Base-by-base conservation (phyloP, 2,113 vertebrate species). In the Vidua chalybeata region DNA sequence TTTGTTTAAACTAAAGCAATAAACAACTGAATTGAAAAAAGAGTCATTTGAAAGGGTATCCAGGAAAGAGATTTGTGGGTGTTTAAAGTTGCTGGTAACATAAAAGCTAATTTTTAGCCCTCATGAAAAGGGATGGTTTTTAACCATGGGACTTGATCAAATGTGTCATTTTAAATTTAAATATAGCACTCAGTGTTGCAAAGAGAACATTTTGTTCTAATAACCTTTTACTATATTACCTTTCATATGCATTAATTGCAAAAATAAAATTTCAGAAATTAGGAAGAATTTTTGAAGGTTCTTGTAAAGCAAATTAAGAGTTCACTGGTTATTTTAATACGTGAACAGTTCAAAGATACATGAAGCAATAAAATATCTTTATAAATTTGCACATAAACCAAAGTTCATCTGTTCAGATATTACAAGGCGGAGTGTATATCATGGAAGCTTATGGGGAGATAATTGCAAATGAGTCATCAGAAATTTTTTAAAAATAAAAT, bases 401-500 rank as follows among this genome's bases (percentile, higher is more conserved):
- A 84, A 86, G 48, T 90, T 97, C 31, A 82, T 97, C 79, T 96
- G 84, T 94, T 96, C 84, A 67, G 61, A 48, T 93, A 74, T 84
- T 95, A 76, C 27, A 27, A 95, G 72, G 51, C 1, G 0, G 33
- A 73, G 48, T 66, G 35, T 79, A 63, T 89, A 56, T 73, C 92
- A 63, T 45, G 46, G 67, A 95, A 95, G 87, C 89, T 79, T 93
- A 72, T 86, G 80, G 35, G 45, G n/a, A 80, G 30, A 85, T 94
- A 84, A 91, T 91, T 9, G 61, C 75, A 21, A 86, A 52, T 97
- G 95, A 97, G 81, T 97, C 95, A 97, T 67, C 76, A 88, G 74
- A 74, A 95, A 27, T 59, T 87, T 93, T 63, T 59, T 21, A 72
- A 88, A 93, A 96, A 95, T 91, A 97, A 87, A 84, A 77, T 92